Evolutionary conservation across 2,113 vertebrate genomes (phyloP), one percentile per base, ranked within the genome.

Genomic region (Tringa solitaria): DNA sequence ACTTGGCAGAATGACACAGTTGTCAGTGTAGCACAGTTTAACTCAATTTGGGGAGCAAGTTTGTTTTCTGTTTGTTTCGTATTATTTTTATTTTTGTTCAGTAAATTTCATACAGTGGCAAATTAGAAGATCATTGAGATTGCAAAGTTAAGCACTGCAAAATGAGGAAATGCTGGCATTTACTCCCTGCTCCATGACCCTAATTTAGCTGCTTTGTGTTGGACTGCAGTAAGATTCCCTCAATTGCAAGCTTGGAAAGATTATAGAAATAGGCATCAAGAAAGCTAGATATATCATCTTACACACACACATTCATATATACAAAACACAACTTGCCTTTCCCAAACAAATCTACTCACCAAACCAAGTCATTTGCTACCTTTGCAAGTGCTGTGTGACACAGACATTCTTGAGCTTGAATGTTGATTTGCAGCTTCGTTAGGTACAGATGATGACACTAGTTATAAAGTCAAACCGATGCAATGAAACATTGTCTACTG

Each of bases 41-140:
- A 61, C 69, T 61, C 28, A 37, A 35, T 57, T 61, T 39, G 10
- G 2, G 4, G 4, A 72, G 5, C 26, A 63, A 75, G 9, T 1
- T 1, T 23, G 10, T 0, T 0, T 41, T 37, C 41, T 43, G 2
- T 41, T 75, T 72, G 1, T 24, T 78, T 89, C 60, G 4, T n/a
- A 12, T 24, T 88, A 8, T 46, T 73, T 51, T 70, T 16, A 7
- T 8, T 90, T 89, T 72, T 32, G 6, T 79, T 35, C 50, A 37
- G 20, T 61, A 61, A 35, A 37, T 54, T 74, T 78, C 9, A 54
- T 45, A 45, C 6, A 59, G 28, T 24, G 45, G 4, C 6, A 84
- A 78, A 67, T 72, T 68, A 79, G 30, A 46, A 30, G 10, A 84
- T 46, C 23, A 64, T 60, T 60, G 33, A 46, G 14, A 10, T 76